A percentile compares a stretch with the other conserved stretches of the same genome.
Evolutionary conservation across 2,113 vertebrate genomes (phyloP).

Genomic region (Podarcis muralis): DNA sequence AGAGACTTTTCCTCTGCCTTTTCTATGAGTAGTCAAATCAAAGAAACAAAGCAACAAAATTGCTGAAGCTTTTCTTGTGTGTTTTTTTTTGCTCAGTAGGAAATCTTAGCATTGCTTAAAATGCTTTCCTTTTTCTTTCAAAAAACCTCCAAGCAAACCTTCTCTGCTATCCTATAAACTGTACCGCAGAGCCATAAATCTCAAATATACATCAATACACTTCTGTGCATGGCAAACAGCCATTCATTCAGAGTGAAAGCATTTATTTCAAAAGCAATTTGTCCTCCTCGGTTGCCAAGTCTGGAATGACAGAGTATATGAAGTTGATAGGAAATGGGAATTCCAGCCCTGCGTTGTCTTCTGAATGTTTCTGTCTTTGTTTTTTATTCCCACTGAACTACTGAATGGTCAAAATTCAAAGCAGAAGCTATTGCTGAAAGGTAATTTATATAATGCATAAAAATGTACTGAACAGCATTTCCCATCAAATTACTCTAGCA

Average conservation of each 20-base stretch:
- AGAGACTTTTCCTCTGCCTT: background rate
- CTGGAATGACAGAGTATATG: slow-evolving; percentile 55
- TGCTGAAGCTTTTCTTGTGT: background rate
- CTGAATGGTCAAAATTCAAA: slow-evolving; percentile 59
- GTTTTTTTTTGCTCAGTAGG: background rate
- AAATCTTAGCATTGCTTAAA: background rate
- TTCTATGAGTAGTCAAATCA: background rate
- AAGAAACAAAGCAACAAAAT: slow-evolving; percentile 30
- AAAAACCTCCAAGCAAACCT: background rate
- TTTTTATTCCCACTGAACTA: slow-evolving; percentile 58
- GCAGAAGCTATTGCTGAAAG: slow-evolving; percentile 30
- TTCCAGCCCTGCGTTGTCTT: slow-evolving; percentile 60
- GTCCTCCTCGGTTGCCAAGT: slow-evolving; percentile 10
- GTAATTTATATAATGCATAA: slow-evolving; percentile 48
- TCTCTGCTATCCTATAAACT: slow-evolving; percentile 4
- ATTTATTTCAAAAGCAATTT: slow-evolving; percentile 54
- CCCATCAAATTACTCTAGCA: slow-evolving; percentile 39
- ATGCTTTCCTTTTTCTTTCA: background rate
- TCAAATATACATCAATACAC: slow-evolving; percentile 35
- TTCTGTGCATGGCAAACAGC: slow-evolving; percentile 38
- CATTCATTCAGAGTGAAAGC: slow-evolving; percentile 44
- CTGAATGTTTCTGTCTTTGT: slow-evolving; percentile 42
- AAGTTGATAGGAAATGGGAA: slow-evolving; percentile 62
- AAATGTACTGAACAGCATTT: slow-evolving; percentile 41
- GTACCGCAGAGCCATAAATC: slow-evolving; percentile 38